Conservation (phyloP, 1,140 invertebrate genomes). For the Zophobas atratus region DNA sequence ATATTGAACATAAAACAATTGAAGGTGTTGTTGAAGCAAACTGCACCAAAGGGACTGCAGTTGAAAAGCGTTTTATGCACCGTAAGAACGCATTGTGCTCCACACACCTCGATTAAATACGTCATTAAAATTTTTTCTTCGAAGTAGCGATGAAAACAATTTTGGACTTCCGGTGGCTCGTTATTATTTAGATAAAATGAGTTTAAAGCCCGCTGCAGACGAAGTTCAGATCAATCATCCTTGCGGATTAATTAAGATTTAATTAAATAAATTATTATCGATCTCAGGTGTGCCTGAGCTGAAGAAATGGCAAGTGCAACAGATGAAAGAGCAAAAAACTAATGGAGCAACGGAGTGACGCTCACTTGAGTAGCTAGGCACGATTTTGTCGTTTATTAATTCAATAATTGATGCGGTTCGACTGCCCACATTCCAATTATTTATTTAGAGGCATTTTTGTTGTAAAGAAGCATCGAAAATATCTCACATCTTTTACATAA, state of each 20-base stretch:
- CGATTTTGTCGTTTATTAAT: constrained; percentile 28
- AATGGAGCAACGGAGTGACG: neutral
- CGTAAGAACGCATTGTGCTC: neutral
- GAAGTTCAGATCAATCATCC: constrained; percentile 1
- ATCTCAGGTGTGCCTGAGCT: neutral
- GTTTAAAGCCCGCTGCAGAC: constrained; percentile 1
- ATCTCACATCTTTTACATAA: constrained; percentile 37
- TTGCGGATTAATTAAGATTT: constrained; percentile 31
- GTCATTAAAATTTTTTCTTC: constrained; percentile 28
- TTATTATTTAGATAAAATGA: constrained; percentile 36
- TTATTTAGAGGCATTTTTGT: constrained; percentile 33
- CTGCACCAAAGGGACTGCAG: constrained; percentile 1
- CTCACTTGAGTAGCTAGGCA: neutral
- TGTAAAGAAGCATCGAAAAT: constrained; percentile 23
- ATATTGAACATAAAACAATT: constrained; percentile 3
- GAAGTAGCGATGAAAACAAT: constrained; percentile 22
- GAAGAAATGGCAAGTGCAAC: neutral
- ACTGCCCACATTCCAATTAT: constrained; percentile 40
- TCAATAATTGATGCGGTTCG: constrained; percentile 20
- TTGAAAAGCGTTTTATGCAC: constrained; percentile 15
- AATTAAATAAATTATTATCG: constrained; percentile 34
- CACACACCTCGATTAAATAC: constrained; percentile 10
- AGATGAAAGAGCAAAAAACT: neutral
- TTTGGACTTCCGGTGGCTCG: constrained; percentile 30
- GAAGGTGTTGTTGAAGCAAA: constrained; percentile 8